phyloP scores from a whole-genome alignment of 2,797 vertebrate species.

The Myripristis murdjan region DNA sequence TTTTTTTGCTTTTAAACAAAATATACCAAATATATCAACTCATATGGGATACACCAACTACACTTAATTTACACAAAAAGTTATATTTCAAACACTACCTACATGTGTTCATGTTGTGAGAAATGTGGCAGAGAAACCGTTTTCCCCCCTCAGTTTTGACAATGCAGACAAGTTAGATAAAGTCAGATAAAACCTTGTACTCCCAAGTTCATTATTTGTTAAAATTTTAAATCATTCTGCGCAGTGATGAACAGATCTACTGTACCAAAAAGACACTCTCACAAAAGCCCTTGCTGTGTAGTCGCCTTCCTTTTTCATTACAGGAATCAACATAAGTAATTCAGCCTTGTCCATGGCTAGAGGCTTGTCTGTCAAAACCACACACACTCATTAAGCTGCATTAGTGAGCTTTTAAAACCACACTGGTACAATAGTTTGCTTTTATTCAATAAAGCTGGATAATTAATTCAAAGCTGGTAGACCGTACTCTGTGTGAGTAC shows the following conservation, averaged over 20 bases:
- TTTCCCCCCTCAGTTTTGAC: too few relatives aligned
- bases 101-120: too few relatives aligned
- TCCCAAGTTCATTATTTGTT: too few relatives aligned
- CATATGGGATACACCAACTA: too few relatives aligned
- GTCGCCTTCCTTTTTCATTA: conserved; percentile 14
- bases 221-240: too few relatives aligned
- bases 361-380: conserved; percentile 34
- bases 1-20: too few relatives aligned
- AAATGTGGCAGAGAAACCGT: too few relatives aligned
- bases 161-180: too few relatives aligned
- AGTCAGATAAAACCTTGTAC: too few relatives aligned
- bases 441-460: conserved; percentile 58
- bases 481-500: conserved; percentile 31
- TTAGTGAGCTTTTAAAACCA: conserved; percentile 61
- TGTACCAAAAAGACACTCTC: neutral
- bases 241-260: neutral
- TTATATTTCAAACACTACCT: too few relatives aligned
- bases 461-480: conserved; percentile 62
- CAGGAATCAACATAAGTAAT: conserved; percentile 45
- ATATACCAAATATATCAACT: too few relatives aligned
- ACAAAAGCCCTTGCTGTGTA: neutral
- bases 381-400: conserved; percentile 54
- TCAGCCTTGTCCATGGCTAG: conserved; percentile 31
- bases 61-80: too few relatives aligned
- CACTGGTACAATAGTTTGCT: conserved; percentile 53